Evolutionary conservation across 2,113 vertebrate species (phyloP), one percentile per base, ranked within the genome.

Genomic region (Phaethon lepturus): DNA sequence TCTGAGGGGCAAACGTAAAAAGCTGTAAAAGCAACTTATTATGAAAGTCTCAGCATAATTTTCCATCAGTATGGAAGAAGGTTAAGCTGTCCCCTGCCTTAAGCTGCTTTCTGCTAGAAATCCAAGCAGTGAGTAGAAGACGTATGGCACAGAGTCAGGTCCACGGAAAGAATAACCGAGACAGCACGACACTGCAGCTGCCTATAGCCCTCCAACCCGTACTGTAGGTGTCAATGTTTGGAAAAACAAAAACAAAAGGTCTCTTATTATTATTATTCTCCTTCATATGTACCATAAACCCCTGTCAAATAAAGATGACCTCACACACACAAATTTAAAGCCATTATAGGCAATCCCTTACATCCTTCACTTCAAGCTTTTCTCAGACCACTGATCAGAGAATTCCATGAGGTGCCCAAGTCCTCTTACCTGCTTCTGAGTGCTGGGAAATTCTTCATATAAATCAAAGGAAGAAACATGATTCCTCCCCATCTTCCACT

Each of bases 21-120:
- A 97, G 88, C 95, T 96, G 92, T 87, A 93, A 95, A 97, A 89
- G 93, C 92, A 94, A 95, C 91, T 93, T 92, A 90, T 93, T 96
- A 97, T 95, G 87, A 80, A 90, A 88, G 74, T 71, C 94, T 96
- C 96, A 96, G 97, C 94, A 95, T 95, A 95, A 96, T 97, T 97
- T 94, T 53, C 94, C 38, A 78, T 86, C 63, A 47, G 96, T 76
- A 66, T 88, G 63, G 92, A 94, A 92, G 95, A 97, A 91, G 94
- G 96, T 95, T 95, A 95, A 97, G 96, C 86, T 86, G 97, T 90
- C 92, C 95, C 94, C 94, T 92, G 94, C 92, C 49, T 97, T 97
- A 97, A 95, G 77, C 94, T 91, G 93, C 90, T 86, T 95, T 94
- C 80, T 55, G 56, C 45, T 91, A 79, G 91, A 90, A 79, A 94